phyloP scores from a whole-genome alignment of 37 sponge, comb jelly and placozoan species.

The Halisarca cf. caerulea region DNA sequence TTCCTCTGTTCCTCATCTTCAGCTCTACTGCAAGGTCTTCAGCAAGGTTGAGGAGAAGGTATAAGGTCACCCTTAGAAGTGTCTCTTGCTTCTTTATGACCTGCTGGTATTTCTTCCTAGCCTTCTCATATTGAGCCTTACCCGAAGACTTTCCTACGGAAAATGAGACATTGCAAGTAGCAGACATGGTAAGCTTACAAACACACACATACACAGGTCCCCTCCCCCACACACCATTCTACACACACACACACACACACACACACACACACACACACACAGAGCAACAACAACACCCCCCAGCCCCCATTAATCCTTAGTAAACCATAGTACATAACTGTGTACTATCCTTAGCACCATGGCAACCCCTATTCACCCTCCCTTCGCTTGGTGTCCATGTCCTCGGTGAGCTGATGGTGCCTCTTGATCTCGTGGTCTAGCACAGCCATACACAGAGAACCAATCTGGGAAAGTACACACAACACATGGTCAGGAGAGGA shows the following conservation, averaged over 20 bases:
- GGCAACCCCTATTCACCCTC: conserved; percentile 34
- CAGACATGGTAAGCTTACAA: too few species aligned
- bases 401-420: conserved; percentile 62
- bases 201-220: too few species aligned
- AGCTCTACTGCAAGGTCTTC: conserved; percentile 88
- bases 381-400: conserved; percentile 62
- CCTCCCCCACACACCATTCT: too few species aligned
- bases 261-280: too few species aligned
- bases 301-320: too few species aligned
- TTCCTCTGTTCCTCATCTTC: conserved; percentile 89
- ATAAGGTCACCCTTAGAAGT: conserved; percentile 85
- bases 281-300: too few species aligned
- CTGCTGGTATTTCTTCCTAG: conserved; percentile 67
- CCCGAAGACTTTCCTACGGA: neutral
- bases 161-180: too few species aligned
- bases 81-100: conserved; percentile 90
- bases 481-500: neutral
- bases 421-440: conserved; percentile 87
- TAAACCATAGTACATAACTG: too few species aligned
- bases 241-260: too few species aligned
- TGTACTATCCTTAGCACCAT: too few species aligned
- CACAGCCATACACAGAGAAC: conserved; percentile 82
- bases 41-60: conserved; percentile 85
- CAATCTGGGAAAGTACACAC: conserved; percentile 55
- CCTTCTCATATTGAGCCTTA: conserved; percentile 80